Conservation (phyloP, 2,113 vertebrate genomes). For the Dendropsophus ebraccatus region DNA sequence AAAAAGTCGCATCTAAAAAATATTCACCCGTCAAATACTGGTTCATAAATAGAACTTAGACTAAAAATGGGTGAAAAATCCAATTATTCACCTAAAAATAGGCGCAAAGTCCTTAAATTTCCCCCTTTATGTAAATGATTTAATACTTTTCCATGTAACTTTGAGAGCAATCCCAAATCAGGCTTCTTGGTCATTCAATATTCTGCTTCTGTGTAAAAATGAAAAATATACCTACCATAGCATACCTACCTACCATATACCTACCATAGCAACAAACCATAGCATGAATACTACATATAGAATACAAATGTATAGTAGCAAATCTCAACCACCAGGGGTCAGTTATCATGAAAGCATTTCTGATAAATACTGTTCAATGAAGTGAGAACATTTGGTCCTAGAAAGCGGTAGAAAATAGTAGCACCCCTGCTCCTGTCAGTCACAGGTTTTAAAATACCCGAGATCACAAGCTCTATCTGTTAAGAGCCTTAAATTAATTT, state of each 20-base stretch:
- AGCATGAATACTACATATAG: neutral
- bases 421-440: conserved; percentile 58
- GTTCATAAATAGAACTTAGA: too few species aligned
- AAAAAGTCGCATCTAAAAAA: too few species aligned
- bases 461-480: conserved; percentile 46
- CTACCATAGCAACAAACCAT: neutral
- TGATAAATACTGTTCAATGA: conserved; percentile 56
- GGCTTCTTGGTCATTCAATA: neutral
- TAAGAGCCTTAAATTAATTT: conserved; percentile 34
- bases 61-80: too few species aligned
- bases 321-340: neutral
- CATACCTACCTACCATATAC: too few species aligned
- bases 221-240: too few species aligned
- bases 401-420: conserved; percentile 57
- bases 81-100: too few species aligned
- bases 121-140: too few species aligned
- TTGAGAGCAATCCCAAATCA: neutral
- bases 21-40: too few species aligned
- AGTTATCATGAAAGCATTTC: conserved; percentile 53
- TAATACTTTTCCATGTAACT: neutral
- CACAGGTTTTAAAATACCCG: conserved; percentile 55
- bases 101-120: too few species aligned
- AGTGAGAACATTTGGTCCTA: conserved; percentile 59
- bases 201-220: neutral
- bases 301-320: conserved; percentile 17